Evolutionary conservation across 1,140 invertebrate species (phyloP).

Genomic region (Drosophila bocki): DNA sequence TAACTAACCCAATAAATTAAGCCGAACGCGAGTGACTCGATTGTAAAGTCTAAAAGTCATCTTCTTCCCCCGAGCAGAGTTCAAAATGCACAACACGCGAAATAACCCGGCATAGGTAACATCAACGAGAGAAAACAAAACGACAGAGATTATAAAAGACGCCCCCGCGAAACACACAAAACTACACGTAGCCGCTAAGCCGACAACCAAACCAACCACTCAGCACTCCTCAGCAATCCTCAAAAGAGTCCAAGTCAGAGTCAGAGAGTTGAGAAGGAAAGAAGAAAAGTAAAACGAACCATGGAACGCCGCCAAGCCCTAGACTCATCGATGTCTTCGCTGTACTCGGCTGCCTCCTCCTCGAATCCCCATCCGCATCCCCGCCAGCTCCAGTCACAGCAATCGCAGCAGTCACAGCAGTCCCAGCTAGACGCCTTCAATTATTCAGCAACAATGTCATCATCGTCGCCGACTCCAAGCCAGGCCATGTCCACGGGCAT

Average conservation of each 20-base stretch:
- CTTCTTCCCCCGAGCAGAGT: conserved; percentile 25
- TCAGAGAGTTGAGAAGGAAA: conserved; percentile 26
- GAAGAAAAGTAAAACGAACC: conserved; percentile 31
- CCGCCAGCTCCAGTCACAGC: conserved; percentile 49
- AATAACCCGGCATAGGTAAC: conserved; percentile 40
- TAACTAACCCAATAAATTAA: conserved; percentile 56
- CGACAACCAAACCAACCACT: conserved; percentile 52
- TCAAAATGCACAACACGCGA: conserved; percentile 54
- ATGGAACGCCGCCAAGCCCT: conserved; percentile 80
- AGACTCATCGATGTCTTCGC: conserved; percentile 84
- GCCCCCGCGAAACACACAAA: conserved; percentile 71
- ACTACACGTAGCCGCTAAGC: conserved; percentile 67
- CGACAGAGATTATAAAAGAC: conserved; percentile 72
- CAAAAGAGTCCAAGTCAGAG: not conserved
- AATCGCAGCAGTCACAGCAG: conserved; percentile 47
- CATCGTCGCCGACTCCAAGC: conserved; percentile 80
- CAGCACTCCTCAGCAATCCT: conserved; percentile 39
- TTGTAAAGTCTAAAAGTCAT: conserved; percentile 24
- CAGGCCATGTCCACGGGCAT: conserved; percentile 55
- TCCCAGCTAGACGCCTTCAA: conserved; percentile 78
- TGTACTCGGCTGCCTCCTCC: conserved; percentile 79
- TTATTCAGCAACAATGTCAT: conserved; percentile 84
- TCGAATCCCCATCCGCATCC: conserved; percentile 63
- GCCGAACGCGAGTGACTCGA: conserved; percentile 33
- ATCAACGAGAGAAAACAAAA: conserved; percentile 52